Conservation (phyloP, 2,888 invertebrate species). For the Atrina japonica region DNA sequence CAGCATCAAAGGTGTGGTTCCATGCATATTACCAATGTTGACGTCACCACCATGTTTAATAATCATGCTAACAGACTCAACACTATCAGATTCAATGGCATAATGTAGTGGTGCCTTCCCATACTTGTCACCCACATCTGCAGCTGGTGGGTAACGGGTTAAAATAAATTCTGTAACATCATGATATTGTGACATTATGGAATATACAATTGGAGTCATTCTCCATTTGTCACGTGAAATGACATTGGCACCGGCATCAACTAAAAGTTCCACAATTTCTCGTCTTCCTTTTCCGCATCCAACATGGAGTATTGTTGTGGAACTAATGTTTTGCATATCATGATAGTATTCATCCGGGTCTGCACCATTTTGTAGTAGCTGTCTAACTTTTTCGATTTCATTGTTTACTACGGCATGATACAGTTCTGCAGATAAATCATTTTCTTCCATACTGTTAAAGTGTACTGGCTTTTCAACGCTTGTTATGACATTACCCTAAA, state of each 20-base stretch:
- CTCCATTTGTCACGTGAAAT: constrained; percentile 72
- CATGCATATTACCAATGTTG: constrained; percentile 60
- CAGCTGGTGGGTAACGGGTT: constrained; percentile 45
- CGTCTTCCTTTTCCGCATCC: constrained; percentile 73
- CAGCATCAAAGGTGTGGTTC: constrained; percentile 70
- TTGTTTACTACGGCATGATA: constrained; percentile 57
- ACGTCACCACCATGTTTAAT: constrained; percentile 61
- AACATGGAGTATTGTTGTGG: constrained; percentile 72
- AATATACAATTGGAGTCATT: constrained; percentile 73
- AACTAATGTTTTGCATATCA: constrained; percentile 66
- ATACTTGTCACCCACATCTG: constrained; percentile 59
- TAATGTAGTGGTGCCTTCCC: constrained; percentile 69
- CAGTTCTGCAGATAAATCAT: constrained; percentile 32
- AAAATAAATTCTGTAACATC: constrained; percentile 67
- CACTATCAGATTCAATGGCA: constrained; percentile 63
- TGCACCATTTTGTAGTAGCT: constrained; percentile 60
- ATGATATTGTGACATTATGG: constrained; percentile 59
- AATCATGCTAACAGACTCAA: constrained; percentile 59
- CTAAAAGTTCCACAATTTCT: constrained; percentile 64
- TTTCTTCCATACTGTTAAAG: too few relatives aligned
- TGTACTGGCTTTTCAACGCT: too few relatives aligned
- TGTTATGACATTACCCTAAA: too few relatives aligned
- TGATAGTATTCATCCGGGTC: constrained; percentile 67
- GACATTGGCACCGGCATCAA: constrained; percentile 66
- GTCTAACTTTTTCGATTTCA: constrained; percentile 43